These are phyloP conservation scores for Synodontis membranacea DNA, from an alignment of 2,113 vertebrate species.

Conservation along the genomic window DNA sequence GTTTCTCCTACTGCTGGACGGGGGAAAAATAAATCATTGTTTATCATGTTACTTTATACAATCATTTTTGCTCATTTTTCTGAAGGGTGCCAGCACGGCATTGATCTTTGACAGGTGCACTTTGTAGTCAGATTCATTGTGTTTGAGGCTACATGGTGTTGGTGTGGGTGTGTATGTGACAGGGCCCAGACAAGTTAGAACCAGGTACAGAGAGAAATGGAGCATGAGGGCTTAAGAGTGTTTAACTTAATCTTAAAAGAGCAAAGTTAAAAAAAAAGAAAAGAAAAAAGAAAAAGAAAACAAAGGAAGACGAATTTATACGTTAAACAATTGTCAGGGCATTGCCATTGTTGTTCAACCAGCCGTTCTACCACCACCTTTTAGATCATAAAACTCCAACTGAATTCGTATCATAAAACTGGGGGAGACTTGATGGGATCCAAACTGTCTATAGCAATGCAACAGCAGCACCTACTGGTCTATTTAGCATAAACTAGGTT, in stretches of 20 bases:
- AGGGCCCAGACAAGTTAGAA: constrained; percentile 16
- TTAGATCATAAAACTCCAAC: background rate
- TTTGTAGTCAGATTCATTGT: constrained; percentile 46
- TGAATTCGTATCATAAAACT: background rate
- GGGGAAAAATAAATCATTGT: background rate
- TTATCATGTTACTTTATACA: background rate
- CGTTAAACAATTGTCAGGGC: background rate
- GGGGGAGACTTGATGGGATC: background rate
- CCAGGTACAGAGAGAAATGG: constrained; percentile 35
- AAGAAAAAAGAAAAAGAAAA: background rate
- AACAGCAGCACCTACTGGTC: constrained; percentile 57
- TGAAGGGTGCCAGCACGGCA: background rate
- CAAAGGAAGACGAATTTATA: background rate
- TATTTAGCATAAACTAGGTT: background rate
- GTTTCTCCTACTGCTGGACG: background rate
- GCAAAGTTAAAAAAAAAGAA: background rate
- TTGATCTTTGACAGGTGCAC: constrained; percentile 43
- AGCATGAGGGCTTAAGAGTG: constrained; percentile 6
- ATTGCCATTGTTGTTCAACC: background rate
- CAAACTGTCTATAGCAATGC: background rate
- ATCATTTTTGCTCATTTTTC: background rate
- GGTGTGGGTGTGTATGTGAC: constrained; percentile 19
- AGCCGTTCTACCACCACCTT: background rate
- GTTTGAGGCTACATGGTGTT: constrained; percentile 10
- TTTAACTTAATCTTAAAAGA: constrained; percentile 6